Evolutionary conservation across 2,888 invertebrate genomes (phyloP), one percentile per base, ranked within the genome.

Genomic region (Fragum sueziense): DNA sequence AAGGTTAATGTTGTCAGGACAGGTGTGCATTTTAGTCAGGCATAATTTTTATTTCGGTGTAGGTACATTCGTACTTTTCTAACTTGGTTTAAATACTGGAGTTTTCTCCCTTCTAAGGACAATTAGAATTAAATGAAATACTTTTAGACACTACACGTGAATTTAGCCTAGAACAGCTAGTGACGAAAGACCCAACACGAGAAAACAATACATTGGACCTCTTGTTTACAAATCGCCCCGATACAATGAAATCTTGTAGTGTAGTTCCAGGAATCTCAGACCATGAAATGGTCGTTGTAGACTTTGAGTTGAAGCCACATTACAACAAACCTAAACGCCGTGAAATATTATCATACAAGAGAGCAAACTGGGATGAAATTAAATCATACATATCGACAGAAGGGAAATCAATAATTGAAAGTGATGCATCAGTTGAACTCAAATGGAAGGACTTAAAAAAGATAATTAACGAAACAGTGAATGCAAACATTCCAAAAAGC

Each of bases 221-320:
- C n/a, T n/a, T n/a, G n/a, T n/a, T n/a, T n/a, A n/a, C n/a, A n/a
- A n/a, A n/a, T n/a, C n/a, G n/a, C n/a, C n/a, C n/a, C n/a, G n/a
- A 31, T 25, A 69, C 62, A 14, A 65, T 79, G 0, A 31, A 52
- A 2, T 31, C 76, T 25, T 27, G 33, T 2, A 14, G 71, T 2
- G 51, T 51, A 22, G 74, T 84, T 17, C 85, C 82, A 17, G 82
- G 82, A 7, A n/a, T n/a, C n/a, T n/a, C n/a, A n/a, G n/a, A n/a
- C n/a, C n/a, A n/a, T n/a, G n/a, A n/a, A n/a, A n/a, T 72, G 20
- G 79, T 79, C 0, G 57, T 61, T 17, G 22, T 54, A 0, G 72
- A 82, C 33, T 17, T 75, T 22, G 51, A 76, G 22, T 17, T 37
- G 29, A n/a, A 51, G 2, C 54, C 70, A 20, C 22, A 34, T 6